Evolutionary conservation across 2,113 vertebrate species (phyloP).

Genomic region (Labrus mixtus): DNA sequence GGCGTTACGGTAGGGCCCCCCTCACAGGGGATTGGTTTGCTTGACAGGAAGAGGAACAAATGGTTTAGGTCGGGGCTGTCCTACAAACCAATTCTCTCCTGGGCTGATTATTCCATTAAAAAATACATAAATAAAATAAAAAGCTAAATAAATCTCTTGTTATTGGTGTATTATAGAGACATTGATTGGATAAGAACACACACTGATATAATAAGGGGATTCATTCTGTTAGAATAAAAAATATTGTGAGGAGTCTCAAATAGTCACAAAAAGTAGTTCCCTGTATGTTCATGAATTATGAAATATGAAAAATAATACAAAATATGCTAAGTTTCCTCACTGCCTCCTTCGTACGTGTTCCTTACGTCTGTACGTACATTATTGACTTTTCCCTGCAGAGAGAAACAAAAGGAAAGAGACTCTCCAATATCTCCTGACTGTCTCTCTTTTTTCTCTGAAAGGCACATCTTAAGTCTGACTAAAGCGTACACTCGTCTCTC

Average conservation of each 20-base stretch:
- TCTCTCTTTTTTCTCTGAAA: constrained; percentile 75
- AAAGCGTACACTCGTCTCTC: constrained; percentile 78
- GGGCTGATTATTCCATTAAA: constrained; percentile 20
- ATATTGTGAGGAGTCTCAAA: background rate
- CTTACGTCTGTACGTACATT: background rate
- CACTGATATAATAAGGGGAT: constrained; percentile 5
- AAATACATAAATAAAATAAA: background rate
- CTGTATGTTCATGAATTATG: background rate
- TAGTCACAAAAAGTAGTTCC: constrained; percentile 29
- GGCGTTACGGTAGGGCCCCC: constrained; percentile 44
- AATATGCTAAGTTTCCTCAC: constrained; percentile 55
- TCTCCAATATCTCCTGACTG: constrained; percentile 71
- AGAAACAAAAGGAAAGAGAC: constrained; percentile 32
- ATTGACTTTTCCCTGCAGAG: constrained; percentile 39
- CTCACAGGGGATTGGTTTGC: constrained; percentile 61
- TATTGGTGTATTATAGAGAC: background rate
- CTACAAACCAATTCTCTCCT: constrained; percentile 37
- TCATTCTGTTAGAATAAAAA: background rate
- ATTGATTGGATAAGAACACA: constrained; percentile 4
- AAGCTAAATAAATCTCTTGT: constrained; percentile 50
- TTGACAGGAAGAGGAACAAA: constrained; percentile 21
- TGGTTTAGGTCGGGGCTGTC: constrained; percentile 24
- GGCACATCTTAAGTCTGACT: constrained; percentile 79
- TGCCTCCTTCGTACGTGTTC: constrained; percentile 15
- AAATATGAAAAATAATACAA: constrained; percentile 16